These are phyloP conservation scores for Gortyna flavago DNA, from an alignment of 2,888 invertebrate species.

Conservation along the genomic window DNA sequence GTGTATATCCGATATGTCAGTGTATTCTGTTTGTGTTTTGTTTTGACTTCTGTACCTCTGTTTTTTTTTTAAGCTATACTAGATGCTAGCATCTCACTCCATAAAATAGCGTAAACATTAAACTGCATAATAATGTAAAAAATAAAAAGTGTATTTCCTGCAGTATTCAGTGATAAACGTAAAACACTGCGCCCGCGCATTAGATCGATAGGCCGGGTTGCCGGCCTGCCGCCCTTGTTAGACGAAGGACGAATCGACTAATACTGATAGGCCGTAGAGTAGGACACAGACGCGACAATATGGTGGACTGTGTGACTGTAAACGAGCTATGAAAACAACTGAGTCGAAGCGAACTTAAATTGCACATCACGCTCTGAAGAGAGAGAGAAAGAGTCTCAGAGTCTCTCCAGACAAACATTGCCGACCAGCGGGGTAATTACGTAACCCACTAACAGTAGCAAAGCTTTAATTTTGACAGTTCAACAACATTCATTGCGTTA, in stretches of 20 bases:
- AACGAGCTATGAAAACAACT: neutral
- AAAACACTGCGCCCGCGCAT: slow-evolving; percentile 74
- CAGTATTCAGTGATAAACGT: slow-evolving; percentile 52
- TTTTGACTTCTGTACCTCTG: too few relatives aligned
- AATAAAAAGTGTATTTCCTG: slow-evolving; percentile 57
- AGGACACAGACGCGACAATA: slow-evolving; percentile 59
- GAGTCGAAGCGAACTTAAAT: neutral
- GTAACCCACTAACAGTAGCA: too few relatives aligned
- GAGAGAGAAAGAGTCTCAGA: too few relatives aligned
- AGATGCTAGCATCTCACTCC: neutral
- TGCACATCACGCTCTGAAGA: neutral
- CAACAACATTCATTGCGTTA: too few relatives aligned
- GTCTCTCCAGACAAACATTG: neutral
- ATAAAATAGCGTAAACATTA: slow-evolving; percentile 8
- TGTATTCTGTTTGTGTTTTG: too few relatives aligned
- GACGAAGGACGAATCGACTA: slow-evolving; percentile 85
- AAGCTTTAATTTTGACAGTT: too few relatives aligned
- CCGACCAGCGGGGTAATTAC: neutral
- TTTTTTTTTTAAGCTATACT: too few relatives aligned
- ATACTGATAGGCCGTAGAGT: slow-evolving; percentile 63
- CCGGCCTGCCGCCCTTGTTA: slow-evolving; percentile 88
- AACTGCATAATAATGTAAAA: slow-evolving; percentile 15
- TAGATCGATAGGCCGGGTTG: slow-evolving; percentile 86
- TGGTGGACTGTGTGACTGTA: too few relatives aligned
- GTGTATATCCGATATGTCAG: too few relatives aligned